phyloP scores from a whole-genome alignment of 2,888 invertebrate genomes.

The Acleris literana region DNA sequence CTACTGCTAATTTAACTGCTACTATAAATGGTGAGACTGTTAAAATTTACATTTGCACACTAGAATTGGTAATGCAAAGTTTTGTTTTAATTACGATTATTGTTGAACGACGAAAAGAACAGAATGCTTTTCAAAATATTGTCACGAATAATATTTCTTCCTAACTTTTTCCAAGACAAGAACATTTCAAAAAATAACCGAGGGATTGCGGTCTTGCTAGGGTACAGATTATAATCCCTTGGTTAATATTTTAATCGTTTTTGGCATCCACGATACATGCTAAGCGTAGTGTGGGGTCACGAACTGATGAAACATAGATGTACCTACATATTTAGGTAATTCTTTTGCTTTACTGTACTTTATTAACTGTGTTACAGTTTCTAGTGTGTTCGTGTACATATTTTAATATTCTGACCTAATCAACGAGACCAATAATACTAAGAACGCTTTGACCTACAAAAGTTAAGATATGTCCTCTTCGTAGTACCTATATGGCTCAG shows the following conservation, averaged over 20 bases:
- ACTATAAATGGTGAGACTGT: constrained; percentile 26
- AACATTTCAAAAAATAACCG: too few relatives aligned
- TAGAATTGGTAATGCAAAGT: not conserved
- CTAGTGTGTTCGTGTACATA: not conserved
- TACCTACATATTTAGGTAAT: too few relatives aligned
- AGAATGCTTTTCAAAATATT: too few relatives aligned
- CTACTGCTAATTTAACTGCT: constrained; percentile 40
- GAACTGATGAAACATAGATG: too few relatives aligned
- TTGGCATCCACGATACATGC: too few relatives aligned
- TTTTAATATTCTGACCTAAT: constrained; percentile 19
- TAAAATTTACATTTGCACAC: constrained; percentile 9
- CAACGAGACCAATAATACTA: constrained; percentile 66
- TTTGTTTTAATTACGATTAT: not conserved
- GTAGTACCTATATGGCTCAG: constrained; percentile 15
- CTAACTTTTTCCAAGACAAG: too few relatives aligned
- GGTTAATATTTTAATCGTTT: too few relatives aligned
- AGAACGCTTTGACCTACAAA: constrained; percentile 41
- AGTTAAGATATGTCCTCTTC: constrained; percentile 24
- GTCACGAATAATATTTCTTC: too few relatives aligned
- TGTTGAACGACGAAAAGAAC: not conserved
- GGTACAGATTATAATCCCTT: too few relatives aligned
- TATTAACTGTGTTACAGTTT: not conserved
- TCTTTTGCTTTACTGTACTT: not conserved
- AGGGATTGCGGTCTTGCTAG: too few relatives aligned
- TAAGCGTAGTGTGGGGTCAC: too few relatives aligned